Evolutionary conservation across 2,888 invertebrate genomes (phyloP).

Genomic region (Protula sp.): DNA sequence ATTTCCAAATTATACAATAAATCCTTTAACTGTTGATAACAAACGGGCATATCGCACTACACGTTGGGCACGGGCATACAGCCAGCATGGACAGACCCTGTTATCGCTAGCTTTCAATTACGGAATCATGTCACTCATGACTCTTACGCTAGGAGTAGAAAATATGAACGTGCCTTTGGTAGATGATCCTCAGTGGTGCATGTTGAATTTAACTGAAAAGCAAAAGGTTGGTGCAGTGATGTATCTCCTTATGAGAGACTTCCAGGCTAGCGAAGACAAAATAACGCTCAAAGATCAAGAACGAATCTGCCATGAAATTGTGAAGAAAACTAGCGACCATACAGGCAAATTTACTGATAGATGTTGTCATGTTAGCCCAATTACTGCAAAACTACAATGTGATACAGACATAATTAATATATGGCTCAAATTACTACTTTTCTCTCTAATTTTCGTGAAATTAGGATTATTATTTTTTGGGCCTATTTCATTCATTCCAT

Average conservation of each 20-base stretch:
- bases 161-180: slow-evolving; percentile 28
- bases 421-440: slow-evolving; percentile 45
- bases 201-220: slow-evolving; percentile 26
- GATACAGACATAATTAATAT: slow-evolving; percentile 32
- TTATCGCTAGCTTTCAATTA: slow-evolving; percentile 50
- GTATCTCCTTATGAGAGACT: slow-evolving; percentile 24
- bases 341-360: slow-evolving; percentile 38
- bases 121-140: slow-evolving; percentile 45
- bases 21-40: slow-evolving; percentile 18
- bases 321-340: slow-evolving; percentile 29
- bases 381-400: background rate
- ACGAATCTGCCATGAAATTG: slow-evolving; percentile 38
- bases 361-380: slow-evolving; percentile 29
- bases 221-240: slow-evolving; percentile 15
- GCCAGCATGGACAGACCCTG: slow-evolving; percentile 45
- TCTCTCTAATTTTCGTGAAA: slow-evolving; percentile 36
- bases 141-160: slow-evolving; percentile 41
- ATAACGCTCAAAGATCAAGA: slow-evolving; percentile 17
- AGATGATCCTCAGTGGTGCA: slow-evolving; percentile 42
- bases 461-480: slow-evolving; percentile 42
- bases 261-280: slow-evolving; percentile 5
- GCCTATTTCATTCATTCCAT: slow-evolving; percentile 42
- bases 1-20: slow-evolving; percentile 18
- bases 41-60: slow-evolving; percentile 13
- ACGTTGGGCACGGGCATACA: slow-evolving; percentile 30